Base-by-base conservation (phyloP, 2,888 invertebrate genomes). In the Ochlodes sylvanus region DNA sequence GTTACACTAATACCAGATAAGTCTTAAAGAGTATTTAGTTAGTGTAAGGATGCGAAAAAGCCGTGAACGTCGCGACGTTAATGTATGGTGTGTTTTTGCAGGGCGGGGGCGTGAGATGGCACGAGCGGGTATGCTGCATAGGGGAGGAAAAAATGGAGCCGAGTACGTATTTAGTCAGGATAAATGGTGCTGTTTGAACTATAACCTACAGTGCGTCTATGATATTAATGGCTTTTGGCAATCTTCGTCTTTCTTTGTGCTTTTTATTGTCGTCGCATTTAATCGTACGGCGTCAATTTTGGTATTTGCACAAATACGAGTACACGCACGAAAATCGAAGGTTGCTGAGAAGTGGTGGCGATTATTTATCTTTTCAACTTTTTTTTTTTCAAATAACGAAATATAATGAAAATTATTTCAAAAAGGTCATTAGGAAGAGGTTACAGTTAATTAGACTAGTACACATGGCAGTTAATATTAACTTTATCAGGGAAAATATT, bases 81-180 rank as follows among this genome's bases (percentile, higher is more conserved):
- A 90, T 89, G 83, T 86, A 88, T 88, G 87, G 84, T 79, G 75
- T 83, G 78, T 85, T 82, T 88, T 91, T 91, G 72, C 92, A 94
- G 95, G 89, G 87, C 86, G 89, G 88, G 88, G 91, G 93, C 93
- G 94, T 95, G 95, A 95, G 94, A 96, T 96, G 96, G 96, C 96
- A 93, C 95, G 95, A 92, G 95, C 96, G 94, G 96, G 96, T 86
- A 96, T 96, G 94, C 95, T 96, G 93, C 95, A 96, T 93, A 95
- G 95, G 94, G 94, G 94, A 85, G 95, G 95, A 91, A 96, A 95
- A 94, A 95, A 95, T 92, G 95, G 95, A 92, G 94, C 95, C 85
- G 96, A 96, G 96, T 96, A 90, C 95, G 96, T 95, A 86, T 74
- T 69, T 65, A 44, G 56, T 69, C 67, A 44, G 54, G 54, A 69